A percentile compares a stretch with the other conserved stretches of the same genome.
These are phyloP conservation scores for Drosophila recens DNA, from an alignment of 2,888 invertebrate genomes.

Conservation along the genomic window DNA sequence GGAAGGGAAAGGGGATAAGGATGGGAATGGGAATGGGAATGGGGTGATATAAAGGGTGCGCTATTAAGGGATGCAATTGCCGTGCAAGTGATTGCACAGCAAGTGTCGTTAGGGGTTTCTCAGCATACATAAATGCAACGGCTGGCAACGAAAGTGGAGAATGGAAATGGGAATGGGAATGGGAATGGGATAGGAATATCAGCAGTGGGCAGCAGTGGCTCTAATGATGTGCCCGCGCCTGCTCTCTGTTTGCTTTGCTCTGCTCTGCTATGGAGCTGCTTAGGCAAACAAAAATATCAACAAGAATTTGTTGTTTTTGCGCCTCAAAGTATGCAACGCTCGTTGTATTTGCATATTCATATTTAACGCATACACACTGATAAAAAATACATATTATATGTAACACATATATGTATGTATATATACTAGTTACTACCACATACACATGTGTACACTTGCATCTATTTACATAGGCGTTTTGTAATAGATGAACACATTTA, in stretches of 20 bases:
- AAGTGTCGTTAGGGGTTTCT: constrained; percentile 66
- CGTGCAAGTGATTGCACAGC: constrained; percentile 70
- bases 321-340: constrained; percentile 51
- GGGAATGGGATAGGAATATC: background rate
- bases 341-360: constrained; percentile 73
- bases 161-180: background rate
- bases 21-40: background rate
- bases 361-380: constrained; percentile 18
- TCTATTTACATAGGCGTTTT: background rate
- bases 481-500: constrained; percentile 2
- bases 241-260: background rate
- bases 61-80: constrained; percentile 75
- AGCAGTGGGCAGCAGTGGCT: constrained; percentile 25
- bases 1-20: background rate
- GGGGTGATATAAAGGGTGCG: constrained; percentile 5
- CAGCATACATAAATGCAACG: background rate
- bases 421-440: too few relatives aligned
- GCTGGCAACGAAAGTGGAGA: background rate
- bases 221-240: constrained; percentile 54
- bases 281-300: constrained; percentile 58
- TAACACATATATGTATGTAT: too few relatives aligned
- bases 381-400: too few relatives aligned
- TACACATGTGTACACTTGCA: background rate
- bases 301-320: constrained; percentile 50
- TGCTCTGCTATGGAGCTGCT: constrained; percentile 48